Base-by-base conservation (phyloP, 2,888 invertebrate species). In the Coelogynopora nodosa region DNA sequence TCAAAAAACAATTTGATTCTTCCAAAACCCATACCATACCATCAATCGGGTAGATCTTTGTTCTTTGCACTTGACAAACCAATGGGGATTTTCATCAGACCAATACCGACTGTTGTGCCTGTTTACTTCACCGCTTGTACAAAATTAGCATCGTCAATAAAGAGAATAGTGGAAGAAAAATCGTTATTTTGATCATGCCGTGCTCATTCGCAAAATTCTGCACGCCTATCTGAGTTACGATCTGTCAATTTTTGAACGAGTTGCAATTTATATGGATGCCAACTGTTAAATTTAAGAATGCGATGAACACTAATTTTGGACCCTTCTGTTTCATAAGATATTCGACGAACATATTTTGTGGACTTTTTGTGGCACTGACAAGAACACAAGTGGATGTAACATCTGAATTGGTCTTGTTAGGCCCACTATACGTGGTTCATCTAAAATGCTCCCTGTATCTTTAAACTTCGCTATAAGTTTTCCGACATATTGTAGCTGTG, bases 41-140 rank as follows among this genome's bases (percentile, higher is more conserved):
- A 31, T 86, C 31, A 85, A 13, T 30, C 84, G 0, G 82, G 82
- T 29, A 31, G 18, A 0, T 82, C 49, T 27, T 67, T 86, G 86
- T 29, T 84, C 30, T 26, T 83, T 67, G 18, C 30, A 67, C 29
- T 10, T 30, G 27, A 27, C 81, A 0, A 23, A 28, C 28, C 85
- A 85, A 30, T 84, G 0, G n/a, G 84, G 86, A 23, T 86, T 84
- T 0, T 13, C 1, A 0, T 85, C 82, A 30, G 29, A 84, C 82
- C 82, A 86, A 5, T 82, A 86, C 28, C 86, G 86, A 27, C 10
- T 86, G 74, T 82, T 85, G 10, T 86, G 86, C 29, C 29, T 0
- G 86, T 86, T 86, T 10, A 86, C 81, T 84, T 86, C 81, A 28
- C 81, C 81, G 23, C 27, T 80, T 80, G 23, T 5, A 29, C 29